A percentile compares a stretch with the other conserved stretches of the same genome.
These are phyloP conservation scores for Cataglyphis hispanica DNA, from an alignment of 1,140 invertebrate species.

Conservation along the genomic window DNA sequence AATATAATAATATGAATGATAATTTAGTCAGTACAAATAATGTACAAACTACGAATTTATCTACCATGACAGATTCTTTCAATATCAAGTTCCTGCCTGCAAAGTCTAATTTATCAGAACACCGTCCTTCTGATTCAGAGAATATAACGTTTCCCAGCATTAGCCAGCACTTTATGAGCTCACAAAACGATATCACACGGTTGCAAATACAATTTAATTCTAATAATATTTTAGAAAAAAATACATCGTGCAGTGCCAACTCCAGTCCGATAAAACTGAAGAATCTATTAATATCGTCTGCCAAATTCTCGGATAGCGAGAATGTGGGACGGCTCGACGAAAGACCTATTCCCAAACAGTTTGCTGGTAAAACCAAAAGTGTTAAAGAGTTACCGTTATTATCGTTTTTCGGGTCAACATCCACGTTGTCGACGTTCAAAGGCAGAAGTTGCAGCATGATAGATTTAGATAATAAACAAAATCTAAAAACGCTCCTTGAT, in stretches of 20 bases:
- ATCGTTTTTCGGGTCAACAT: slow-evolving; percentile 76
- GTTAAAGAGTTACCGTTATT: slow-evolving; percentile 81
- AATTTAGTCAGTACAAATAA: slow-evolving; percentile 31
- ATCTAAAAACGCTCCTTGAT: slow-evolving; percentile 74
- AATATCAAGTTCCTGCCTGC: slow-evolving; percentile 34
- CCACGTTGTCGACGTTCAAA: slow-evolving; percentile 64
- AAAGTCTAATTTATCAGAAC: not conserved
- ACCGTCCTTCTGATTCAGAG: not conserved
- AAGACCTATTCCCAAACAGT: slow-evolving; percentile 25
- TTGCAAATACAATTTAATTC: slow-evolving; percentile 24
- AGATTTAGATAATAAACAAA: slow-evolving; percentile 78
- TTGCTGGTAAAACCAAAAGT: slow-evolving; percentile 61
- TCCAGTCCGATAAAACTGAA: slow-evolving; percentile 76
- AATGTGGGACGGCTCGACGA: slow-evolving; percentile 42
- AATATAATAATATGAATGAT: not conserved
- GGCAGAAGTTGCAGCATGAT: slow-evolving; percentile 82
- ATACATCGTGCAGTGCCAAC: slow-evolving; percentile 52
- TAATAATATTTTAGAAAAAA: slow-evolving; percentile 36
- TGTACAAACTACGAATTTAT: slow-evolving; percentile 27
- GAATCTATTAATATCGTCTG: slow-evolving; percentile 40
- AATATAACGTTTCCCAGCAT: not conserved
- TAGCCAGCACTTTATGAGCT: not conserved
- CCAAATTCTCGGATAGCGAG: slow-evolving; percentile 59
- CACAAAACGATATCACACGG: not conserved
- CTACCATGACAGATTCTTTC: not conserved